A percentile compares a stretch with the other conserved stretches of the same genome.
phyloP scores from a whole-genome alignment of 2,888 invertebrate species.

The Tetramorium bicarinatum region DNA sequence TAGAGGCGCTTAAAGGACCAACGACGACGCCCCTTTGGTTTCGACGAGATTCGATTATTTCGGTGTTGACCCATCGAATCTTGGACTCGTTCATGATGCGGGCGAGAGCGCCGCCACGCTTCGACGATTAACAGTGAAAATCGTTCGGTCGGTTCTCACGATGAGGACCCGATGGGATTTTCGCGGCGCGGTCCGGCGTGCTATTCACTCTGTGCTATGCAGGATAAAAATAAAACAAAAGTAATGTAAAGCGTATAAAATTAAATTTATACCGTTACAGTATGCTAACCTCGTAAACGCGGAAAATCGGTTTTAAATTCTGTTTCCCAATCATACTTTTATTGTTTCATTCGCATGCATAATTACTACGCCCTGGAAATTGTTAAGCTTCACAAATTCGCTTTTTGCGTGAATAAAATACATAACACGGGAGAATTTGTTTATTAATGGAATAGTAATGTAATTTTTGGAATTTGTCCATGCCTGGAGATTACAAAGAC shows the following conservation, averaged over 20 bases:
- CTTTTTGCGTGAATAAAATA: conserved; percentile 17
- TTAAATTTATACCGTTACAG: conserved; percentile 28
- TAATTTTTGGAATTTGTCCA: not conserved
- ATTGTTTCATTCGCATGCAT: conserved; percentile 30
- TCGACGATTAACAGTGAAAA: conserved; percentile 12
- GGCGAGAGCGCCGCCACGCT: not conserved
- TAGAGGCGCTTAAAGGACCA: conserved; percentile 39
- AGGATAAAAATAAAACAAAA: conserved; percentile 19
- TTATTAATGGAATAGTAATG: conserved; percentile 15
- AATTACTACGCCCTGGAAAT: conserved; percentile 25
- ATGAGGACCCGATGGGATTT: not conserved
- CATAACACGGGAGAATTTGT: not conserved
- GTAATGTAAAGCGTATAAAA: conserved; percentile 25
- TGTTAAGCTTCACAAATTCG: conserved; percentile 21
- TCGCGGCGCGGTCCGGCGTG: not conserved
- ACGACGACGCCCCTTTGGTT: conserved; percentile 1
- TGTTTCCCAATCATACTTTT: conserved; percentile 34
- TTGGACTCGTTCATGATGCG: not conserved
- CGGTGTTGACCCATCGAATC: conserved; percentile 12
- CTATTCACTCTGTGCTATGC: not conserved
- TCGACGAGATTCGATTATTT: conserved; percentile 37
- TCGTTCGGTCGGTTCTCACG: not conserved
- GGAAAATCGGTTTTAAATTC: conserved; percentile 30
- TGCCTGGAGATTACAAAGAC: not conserved
- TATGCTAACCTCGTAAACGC: conserved; percentile 16